Evolutionary conservation across 2,888 invertebrate species (phyloP).

Genomic region (Pyrrhosoma nymphula): DNA sequence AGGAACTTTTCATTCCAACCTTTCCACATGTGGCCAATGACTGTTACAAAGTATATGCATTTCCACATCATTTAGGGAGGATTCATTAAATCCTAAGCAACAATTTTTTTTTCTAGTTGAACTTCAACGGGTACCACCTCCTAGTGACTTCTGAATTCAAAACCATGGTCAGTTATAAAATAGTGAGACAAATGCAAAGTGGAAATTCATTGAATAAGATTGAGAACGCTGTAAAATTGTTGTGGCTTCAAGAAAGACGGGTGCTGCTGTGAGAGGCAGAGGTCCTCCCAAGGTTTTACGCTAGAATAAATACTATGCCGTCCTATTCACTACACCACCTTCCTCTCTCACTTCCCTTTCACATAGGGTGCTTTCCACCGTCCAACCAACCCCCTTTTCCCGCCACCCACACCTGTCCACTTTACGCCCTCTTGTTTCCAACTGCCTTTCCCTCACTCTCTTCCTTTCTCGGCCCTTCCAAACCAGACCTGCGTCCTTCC

Average conservation of each 20-base stretch:
- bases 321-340: not conserved
- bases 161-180: too few species aligned
- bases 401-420: slow-evolving; percentile 29
- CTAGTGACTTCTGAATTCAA: too few species aligned
- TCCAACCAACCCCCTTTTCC: not conserved
- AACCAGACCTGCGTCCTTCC: not conserved
- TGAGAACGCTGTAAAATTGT: too few species aligned
- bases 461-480: not conserved
- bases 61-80: too few species aligned
- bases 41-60: too few species aligned
- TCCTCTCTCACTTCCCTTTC: not conserved
- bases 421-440: not conserved
- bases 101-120: too few species aligned
- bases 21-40: too few species aligned
- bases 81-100: too few species aligned
- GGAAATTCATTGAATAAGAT: too few species aligned
- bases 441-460: not conserved
- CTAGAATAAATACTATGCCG: not conserved
- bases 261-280: not conserved
- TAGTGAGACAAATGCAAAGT: too few species aligned
- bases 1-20: too few species aligned
- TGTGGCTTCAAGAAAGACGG: not conserved
- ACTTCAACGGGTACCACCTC: too few species aligned
- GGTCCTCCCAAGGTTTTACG: not conserved
- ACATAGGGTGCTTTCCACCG: not conserved